Evolutionary conservation across 2,113 vertebrate genomes (phyloP), one percentile per base, ranked within the genome.

Genomic region (Osmerus mordax): DNA sequence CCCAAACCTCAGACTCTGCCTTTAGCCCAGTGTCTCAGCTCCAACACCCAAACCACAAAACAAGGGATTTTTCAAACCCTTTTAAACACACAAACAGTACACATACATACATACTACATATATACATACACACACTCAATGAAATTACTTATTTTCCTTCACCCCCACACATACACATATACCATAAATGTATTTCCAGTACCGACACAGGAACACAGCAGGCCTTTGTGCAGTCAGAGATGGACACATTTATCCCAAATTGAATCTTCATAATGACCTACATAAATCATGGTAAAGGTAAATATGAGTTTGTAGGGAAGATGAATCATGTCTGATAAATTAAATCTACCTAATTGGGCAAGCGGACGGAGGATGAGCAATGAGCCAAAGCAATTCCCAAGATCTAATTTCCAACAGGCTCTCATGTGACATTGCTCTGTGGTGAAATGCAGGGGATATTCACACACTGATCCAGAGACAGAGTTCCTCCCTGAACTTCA

Each of bases 241-340:
- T 53, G 7, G 75, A 87, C 79, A 81, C 69, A 70, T 81, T 84
- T 4, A 64, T 71, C 72, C 14, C 60, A 74, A 74, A 87, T 86
- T 41, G 16, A 87, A 85, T 88, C 74, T 82, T 55, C 70, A 59
- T 80, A 87, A 86, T 54, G 80, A 85, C 75, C 63, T 32, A 67
- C 81, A 87, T 88, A 85, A 73, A 89, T 89, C 84, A 88, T 36
- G 65, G 74, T 29, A 32, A 73, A 84, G 76, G 70, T 83, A 84
- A 86, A 87, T 82, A 81, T 72, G 78, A 78, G 72, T 85, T 83
- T 85, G 78, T 67, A 32, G n/a, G 65, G 61, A 60, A 72, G 59
- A 76, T 83, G 78, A 83, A 84, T 89, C 79, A 82, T 60, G 67
- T 75, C 67, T 69, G 83, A 87, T 86, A 32, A 83, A 89, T 80